Evolutionary conservation across 2,113 vertebrate genomes (phyloP).

Genomic region (Myotis lucifugus): DNA sequence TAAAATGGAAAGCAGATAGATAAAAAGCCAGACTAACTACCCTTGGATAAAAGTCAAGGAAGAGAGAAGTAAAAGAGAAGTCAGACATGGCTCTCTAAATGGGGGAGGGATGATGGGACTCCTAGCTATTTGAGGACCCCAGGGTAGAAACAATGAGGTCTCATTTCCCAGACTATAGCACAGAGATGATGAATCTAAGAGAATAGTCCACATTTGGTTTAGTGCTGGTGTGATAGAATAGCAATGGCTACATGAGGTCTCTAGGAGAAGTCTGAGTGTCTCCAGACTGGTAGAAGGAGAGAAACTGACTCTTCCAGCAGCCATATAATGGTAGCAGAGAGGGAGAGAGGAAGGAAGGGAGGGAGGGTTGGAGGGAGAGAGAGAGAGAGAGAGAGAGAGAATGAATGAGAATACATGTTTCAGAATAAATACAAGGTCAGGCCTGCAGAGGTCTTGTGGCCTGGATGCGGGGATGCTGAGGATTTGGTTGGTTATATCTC

Average conservation of each 20-base stretch:
- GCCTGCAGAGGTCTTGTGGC: not conserved
- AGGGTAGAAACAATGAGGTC: not conserved
- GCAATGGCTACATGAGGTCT: not conserved
- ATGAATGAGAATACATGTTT: not conserved
- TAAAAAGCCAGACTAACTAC: not conserved
- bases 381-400: not conserved
- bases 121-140: not conserved
- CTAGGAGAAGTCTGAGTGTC: not conserved
- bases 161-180: not conserved
- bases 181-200: not conserved
- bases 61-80: not conserved
- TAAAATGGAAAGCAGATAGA: not conserved
- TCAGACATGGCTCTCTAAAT: not conserved
- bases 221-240: not conserved
- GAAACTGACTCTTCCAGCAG: not conserved
- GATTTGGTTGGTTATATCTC: not conserved
- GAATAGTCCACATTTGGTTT: not conserved
- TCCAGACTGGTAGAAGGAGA: not conserved
- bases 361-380: too few species aligned
- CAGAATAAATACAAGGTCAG: not conserved
- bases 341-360: accelerated
- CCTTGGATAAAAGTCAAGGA: not conserved
- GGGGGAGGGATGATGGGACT: not conserved
- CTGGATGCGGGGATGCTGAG: not conserved
- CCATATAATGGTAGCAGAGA: not conserved